A percentile compares a stretch with the other conserved stretches of the same genome.
These are phyloP conservation scores for Mionectes macconnelli DNA, from an alignment of 2,113 vertebrate species.

Conservation along the genomic window DNA sequence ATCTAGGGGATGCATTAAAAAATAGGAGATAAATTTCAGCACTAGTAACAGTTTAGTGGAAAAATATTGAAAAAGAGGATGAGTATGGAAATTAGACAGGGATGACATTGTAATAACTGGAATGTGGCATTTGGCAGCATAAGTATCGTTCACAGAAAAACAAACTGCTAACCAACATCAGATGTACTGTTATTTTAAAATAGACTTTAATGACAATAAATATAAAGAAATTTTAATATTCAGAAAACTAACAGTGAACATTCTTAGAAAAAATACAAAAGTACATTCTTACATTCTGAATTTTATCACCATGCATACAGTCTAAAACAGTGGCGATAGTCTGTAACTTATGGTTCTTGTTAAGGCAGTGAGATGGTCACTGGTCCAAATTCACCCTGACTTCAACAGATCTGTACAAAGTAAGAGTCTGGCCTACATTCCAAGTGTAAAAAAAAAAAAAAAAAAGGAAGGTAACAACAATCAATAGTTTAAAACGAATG, in stretches of 20 bases:
- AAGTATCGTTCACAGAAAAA: background rate
- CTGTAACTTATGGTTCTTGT: background rate
- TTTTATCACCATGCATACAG: background rate
- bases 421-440: background rate
- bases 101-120: conserved; percentile 6
- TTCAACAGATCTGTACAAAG: background rate
- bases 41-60: conserved; percentile 23
- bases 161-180: background rate
- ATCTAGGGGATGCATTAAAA: conserved; percentile 10
- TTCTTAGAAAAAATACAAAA: conserved; percentile 50
- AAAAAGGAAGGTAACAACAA: background rate
- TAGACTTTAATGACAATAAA: conserved; percentile 72
- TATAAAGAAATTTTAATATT: conserved; percentile 66
- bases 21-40: conserved; percentile 7
- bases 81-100: conserved; percentile 23
- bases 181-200: conserved; percentile 54
- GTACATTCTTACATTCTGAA: conserved; percentile 56
- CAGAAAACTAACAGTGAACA: conserved; percentile 45
- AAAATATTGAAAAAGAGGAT: background rate
- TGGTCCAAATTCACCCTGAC: background rate
- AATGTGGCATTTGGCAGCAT: background rate
- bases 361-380: background rate
- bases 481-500: background rate
- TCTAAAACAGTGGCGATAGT: background rate
- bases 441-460: background rate